A percentile compares a stretch with the other conserved stretches of the same genome.
These are phyloP conservation scores for Ichneumon xanthorius DNA, from an alignment of 2,888 invertebrate species.

Conservation along the genomic window DNA sequence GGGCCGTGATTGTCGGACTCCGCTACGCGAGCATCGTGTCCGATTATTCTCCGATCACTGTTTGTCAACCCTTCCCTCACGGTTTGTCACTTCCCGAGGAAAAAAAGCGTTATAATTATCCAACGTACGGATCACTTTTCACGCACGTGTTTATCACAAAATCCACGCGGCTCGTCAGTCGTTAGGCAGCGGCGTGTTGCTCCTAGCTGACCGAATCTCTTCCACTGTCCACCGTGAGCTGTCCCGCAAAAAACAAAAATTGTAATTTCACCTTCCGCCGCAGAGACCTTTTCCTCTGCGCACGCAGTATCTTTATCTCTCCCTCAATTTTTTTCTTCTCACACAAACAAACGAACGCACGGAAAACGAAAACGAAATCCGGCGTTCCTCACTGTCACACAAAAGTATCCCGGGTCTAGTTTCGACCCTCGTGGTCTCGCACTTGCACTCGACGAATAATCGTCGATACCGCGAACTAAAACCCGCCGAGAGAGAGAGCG, in stretches of 20 bases:
- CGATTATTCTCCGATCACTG: constrained; percentile 61
- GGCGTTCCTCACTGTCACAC: constrained; percentile 27
- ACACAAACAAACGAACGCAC: background rate
- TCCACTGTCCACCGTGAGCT: background rate
- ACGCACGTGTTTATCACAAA: constrained; percentile 33
- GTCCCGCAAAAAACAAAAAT: background rate
- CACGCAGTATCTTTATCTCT: background rate
- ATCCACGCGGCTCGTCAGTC: constrained; percentile 18
- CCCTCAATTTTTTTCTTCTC: background rate
- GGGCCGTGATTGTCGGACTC: constrained; percentile 82
- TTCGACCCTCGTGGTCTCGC: constrained; percentile 16
- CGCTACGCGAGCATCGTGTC: constrained; percentile 83
- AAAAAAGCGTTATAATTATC: background rate
- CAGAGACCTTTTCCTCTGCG: background rate
- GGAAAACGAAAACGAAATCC: background rate
- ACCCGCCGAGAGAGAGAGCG: background rate
- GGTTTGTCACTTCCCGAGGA: background rate
- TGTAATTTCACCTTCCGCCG: background rate
- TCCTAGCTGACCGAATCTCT: background rate
- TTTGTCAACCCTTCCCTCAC: constrained; percentile 19
- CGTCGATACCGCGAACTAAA: constrained; percentile 29
- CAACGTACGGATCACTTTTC: constrained; percentile 19
- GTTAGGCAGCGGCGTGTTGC: background rate
- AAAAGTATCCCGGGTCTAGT: constrained; percentile 33
- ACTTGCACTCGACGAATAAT: constrained; percentile 25